Base-by-base conservation (phyloP, 2,888 invertebrate species). In the Epicampocera succincta region DNA sequence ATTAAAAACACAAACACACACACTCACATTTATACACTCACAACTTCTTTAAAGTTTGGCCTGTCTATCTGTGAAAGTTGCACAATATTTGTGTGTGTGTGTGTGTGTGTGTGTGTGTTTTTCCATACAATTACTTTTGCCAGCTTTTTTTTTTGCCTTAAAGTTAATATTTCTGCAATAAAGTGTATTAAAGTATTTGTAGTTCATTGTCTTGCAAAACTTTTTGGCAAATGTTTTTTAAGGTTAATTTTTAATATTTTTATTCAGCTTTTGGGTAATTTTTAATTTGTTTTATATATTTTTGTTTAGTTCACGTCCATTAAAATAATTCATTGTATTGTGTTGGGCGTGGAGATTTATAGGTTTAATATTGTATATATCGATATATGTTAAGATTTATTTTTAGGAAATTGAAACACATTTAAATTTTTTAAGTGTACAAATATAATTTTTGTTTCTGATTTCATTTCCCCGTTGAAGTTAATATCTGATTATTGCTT, bases 101-200 rank as follows among this genome's bases (percentile, higher is more conserved):
- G n/a, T n/a, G n/a, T n/a, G n/a, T n/a, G n/a, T 38, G n/a, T 66
- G 5, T 74, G 42, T 48, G 42, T 75, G 29, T 17, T 42, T 25
- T 50, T 40, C 4, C n/a, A 17, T 58, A 25, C 17, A 9, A 29
- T 63, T 44, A 13, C 21, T 63, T 63, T 44, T 40, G 8, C n/a
- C 38, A 48, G 13, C 38, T 46, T 33, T 56, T 40, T 56, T 33
- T 33, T 56, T 40, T 56, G 17, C 42, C 42, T 48, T 15, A 42
- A 66, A 75, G 48, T 68, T 68, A 50, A 12, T 33, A 46, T 48
- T 33, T 63, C 15, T 44, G 11, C 2, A 21, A 66, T 68, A 42
- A 68, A 75, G 58, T 66, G 33, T 66, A 48, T 74, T 58, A 42
- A 74, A 65, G 17, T 56, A 44, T 68, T 50, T 68, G 29, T 68